Evolutionary conservation across 2,797 vertebrate genomes (phyloP).

Genomic region (Eulemur albifrons): DNA sequence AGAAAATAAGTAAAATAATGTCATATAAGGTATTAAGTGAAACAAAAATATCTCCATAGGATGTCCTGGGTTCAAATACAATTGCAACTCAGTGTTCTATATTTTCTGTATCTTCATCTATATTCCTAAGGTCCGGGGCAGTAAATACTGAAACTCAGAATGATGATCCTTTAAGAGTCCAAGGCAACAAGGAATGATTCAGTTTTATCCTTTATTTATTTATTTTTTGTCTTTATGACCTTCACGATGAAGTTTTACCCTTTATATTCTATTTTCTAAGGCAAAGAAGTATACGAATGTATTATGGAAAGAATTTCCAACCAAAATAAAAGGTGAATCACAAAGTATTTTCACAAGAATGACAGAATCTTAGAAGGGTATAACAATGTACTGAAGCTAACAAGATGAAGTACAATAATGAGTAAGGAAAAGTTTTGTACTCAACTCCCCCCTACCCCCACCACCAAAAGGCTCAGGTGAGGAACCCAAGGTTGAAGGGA

Average conservation of each 20-base stretch:
- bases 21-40: neutral
- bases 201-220: neutral
- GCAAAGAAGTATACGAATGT: neutral
- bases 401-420: neutral
- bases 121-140: neutral
- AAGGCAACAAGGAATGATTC: neutral
- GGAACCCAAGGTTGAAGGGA: neutral
- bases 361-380: neutral
- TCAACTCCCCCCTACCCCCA: neutral
- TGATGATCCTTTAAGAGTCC: neutral
- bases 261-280: constrained; percentile 2
- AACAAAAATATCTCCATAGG: neutral
- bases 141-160: constrained; percentile 32
- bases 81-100: neutral
- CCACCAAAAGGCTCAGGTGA: neutral
- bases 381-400: neutral
- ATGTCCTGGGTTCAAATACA: neutral
- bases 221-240: neutral
- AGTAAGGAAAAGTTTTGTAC: neutral
- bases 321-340: constrained; percentile 23
- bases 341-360: neutral
- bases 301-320: neutral
- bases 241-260: neutral
- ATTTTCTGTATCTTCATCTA: neutral
- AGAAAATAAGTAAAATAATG: neutral